phyloP scores from a whole-genome alignment of 2,113 vertebrate species.

The Calyptomena viridis region DNA sequence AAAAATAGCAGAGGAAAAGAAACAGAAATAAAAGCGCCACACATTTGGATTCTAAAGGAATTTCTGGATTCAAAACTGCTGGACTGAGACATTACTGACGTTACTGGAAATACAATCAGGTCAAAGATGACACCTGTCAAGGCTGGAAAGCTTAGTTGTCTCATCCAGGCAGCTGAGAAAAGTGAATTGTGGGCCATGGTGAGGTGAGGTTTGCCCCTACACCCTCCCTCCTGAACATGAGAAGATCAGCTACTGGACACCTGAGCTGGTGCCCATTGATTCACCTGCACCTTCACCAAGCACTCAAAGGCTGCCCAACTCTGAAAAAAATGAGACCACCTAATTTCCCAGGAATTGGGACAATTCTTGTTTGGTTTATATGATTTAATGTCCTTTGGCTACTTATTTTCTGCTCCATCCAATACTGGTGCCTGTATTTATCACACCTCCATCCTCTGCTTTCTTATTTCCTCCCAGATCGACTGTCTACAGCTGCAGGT shows the following conservation, averaged over 20 bases:
- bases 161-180: not conserved
- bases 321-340: not conserved
- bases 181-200: not conserved
- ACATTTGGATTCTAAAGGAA: not conserved
- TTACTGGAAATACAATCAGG: not conserved
- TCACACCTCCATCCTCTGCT: not conserved
- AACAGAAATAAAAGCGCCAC: not conserved
- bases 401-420: not conserved
- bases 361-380: not conserved
- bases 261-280: not conserved
- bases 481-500: not conserved
- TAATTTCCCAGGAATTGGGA: not conserved
- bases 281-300: not conserved
- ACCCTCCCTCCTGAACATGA: fast-evolving
- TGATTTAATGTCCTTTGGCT: not conserved
- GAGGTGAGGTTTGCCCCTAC: not conserved
- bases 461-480: not conserved
- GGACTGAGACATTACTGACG: not conserved
- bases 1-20: slow-evolving; percentile 17
- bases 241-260: not conserved
- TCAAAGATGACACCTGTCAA: not conserved
- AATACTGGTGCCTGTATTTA: fast-evolving
- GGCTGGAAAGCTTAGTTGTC: not conserved
- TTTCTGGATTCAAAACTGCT: not conserved
- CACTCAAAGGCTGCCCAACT: not conserved